Evolutionary conservation across 2,888 invertebrate genomes (phyloP).

Genomic region (Patella depressa): DNA sequence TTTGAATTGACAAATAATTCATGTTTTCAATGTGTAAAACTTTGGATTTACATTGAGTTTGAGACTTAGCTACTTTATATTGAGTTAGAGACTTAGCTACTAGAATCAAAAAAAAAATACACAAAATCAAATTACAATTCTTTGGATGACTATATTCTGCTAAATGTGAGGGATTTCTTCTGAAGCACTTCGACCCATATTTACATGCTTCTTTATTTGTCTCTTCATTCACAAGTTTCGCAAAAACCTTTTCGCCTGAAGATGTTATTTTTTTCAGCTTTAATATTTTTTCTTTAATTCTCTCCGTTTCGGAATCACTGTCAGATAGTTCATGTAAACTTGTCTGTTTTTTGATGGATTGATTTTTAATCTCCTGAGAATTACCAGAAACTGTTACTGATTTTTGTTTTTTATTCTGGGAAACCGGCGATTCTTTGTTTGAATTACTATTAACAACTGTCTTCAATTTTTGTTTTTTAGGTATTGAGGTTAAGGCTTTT

Average conservation of each 20-base stretch:
- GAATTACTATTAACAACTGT: too few relatives aligned
- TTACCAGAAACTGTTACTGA: too few relatives aligned
- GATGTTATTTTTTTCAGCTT: conserved; percentile 1
- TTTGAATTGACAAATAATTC: too few relatives aligned
- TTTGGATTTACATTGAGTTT: too few relatives aligned
- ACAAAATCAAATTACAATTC: conserved; percentile 19
- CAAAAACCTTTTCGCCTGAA: background rate
- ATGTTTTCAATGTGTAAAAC: too few relatives aligned
- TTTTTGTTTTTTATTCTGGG: too few relatives aligned
- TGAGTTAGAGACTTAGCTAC: too few relatives aligned
- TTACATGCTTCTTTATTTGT: conserved; percentile 75
- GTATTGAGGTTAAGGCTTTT: background rate
- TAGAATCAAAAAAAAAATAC: too few relatives aligned
- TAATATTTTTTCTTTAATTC: conserved; percentile 10
- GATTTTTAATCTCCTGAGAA: too few relatives aligned
- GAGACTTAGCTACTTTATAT: too few relatives aligned
- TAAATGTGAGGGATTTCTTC: conserved; percentile 88
- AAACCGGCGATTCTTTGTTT: too few relatives aligned
- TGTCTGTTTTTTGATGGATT: background rate
- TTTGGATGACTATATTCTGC: conserved; percentile 82
- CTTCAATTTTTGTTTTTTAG: too few relatives aligned
- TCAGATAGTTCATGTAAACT: conserved; percentile 49
- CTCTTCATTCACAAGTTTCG: background rate
- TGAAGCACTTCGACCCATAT: conserved; percentile 84
- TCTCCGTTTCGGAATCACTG: conserved; percentile 31